Conservation (phyloP, 2,888 invertebrate species). For the Flabesymbios commensalis region DNA sequence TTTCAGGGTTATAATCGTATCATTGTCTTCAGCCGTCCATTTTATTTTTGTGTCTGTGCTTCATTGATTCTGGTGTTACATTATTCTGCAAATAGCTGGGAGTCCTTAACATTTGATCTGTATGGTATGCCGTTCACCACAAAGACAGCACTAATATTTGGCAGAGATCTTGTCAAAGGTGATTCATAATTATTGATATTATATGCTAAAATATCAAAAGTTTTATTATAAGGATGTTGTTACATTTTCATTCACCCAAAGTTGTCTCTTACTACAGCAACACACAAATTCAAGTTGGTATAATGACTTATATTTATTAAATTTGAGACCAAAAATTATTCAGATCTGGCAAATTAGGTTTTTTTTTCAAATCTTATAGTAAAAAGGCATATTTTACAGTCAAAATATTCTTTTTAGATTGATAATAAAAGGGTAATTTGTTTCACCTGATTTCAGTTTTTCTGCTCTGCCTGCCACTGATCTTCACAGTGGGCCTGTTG, state of each 20-base stretch:
- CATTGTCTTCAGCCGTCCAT: constrained; percentile 89
- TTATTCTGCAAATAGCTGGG: constrained; percentile 37
- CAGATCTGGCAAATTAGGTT: no score
- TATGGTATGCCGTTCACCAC: constrained; percentile 66
- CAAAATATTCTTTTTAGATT: no score
- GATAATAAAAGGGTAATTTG: no score
- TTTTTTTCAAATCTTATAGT: no score
- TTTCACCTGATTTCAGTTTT: constrained; percentile 67
- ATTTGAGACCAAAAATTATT: no score
- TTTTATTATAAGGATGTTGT: no score
- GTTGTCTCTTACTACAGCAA: not conserved
- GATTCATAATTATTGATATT: no score
- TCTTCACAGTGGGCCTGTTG: constrained; percentile 93
- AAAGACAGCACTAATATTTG: constrained; percentile 69
- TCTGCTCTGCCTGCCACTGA: constrained; percentile 86
- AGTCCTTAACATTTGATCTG: constrained; percentile 47
- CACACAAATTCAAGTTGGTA: not conserved
- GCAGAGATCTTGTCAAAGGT: constrained; percentile 75
- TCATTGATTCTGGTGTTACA: constrained; percentile 62
- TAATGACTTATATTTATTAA: no score
- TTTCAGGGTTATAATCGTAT: constrained; percentile 84
- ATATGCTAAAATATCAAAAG: no score
- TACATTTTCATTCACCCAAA: no score
- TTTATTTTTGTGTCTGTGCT: constrained; percentile 87
- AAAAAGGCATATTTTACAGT: no score